Evolutionary conservation across 2,888 invertebrate genomes (phyloP), one percentile per base, ranked within the genome.

Genomic region (Allolobophora icterica): DNA sequence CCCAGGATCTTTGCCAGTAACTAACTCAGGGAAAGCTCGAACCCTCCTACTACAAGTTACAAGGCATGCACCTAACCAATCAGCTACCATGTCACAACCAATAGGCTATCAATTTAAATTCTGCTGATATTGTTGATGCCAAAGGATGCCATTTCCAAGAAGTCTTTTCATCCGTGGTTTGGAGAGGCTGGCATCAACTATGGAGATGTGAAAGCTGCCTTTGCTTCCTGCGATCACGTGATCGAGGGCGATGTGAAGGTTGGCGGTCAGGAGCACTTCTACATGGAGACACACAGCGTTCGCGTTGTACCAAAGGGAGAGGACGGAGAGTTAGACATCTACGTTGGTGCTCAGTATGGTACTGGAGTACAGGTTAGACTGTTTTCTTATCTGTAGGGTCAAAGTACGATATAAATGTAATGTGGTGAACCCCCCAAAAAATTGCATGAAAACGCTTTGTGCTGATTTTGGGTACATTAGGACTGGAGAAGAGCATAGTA

Each of bases 241-340:
- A 94, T 98, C 58, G 97, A 97, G 95, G 98, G 98, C 0, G 97
- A 97, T 93, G 96, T 97, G 89, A 96, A 97, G 91, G 97, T 97
- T 94, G 98, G 98, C 24, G 98, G 98, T 0, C 99, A 99, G 95
- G 99, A 99, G 95, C 99, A 99, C 95, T 99, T 99, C 95, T 99
- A 99, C 95, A 96, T 99, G 93, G 99, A 99, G 95, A 98, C 99
- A 0, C 95, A 96, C 34, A 94, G 95, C 4, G 94, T 95, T 83
- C 92, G 96, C 15, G 96, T 94, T 0, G 94, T 96, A 34, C 96
- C 96, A 0, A 96, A 96, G 93, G 98, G 91, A 15, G 97, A 95
- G 95, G 95, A 91, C 21, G 97, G 97, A 92, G 99, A 99, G 95
- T 95, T 99, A 92, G 98, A 98, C 94, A 95, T 99, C 91, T 97